Conservation (phyloP, 2,888 invertebrate genomes). For the Trichopria drosophilae region DNA sequence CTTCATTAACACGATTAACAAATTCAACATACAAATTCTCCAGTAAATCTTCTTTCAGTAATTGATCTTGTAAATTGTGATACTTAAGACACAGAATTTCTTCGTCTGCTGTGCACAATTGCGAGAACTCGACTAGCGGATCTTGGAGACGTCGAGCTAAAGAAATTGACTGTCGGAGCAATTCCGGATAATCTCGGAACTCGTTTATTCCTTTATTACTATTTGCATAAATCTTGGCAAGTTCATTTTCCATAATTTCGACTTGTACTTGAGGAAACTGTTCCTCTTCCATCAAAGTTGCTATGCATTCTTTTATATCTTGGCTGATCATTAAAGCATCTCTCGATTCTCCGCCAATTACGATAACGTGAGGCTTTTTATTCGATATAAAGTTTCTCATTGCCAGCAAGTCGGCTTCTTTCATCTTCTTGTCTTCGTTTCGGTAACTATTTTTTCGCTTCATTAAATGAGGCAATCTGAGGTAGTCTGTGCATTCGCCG, state of each 20-base stretch:
- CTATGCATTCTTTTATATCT: slow-evolving; percentile 75
- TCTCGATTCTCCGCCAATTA: slow-evolving; percentile 86
- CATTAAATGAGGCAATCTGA: slow-evolving; percentile 83
- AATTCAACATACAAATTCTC: slow-evolving; percentile 86
- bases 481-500: slow-evolving; percentile 89
- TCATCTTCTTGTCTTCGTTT: slow-evolving; percentile 68
- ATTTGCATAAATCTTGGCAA: slow-evolving; percentile 89
- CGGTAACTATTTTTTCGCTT: slow-evolving; percentile 77
- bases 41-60: slow-evolving; percentile 81
- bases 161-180: slow-evolving; percentile 90
- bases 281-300: slow-evolving; percentile 77
- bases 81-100: slow-evolving; percentile 94
- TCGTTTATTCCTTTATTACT: slow-evolving; percentile 82
- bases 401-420: slow-evolving; percentile 70
- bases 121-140: slow-evolving; percentile 93
- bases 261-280: slow-evolving; percentile 86
- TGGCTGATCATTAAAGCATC: slow-evolving; percentile 81
- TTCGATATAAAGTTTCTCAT: slow-evolving; percentile 80
- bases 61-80: slow-evolving; percentile 82
- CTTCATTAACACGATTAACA: slow-evolving; percentile 95
- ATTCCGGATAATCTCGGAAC: slow-evolving; percentile 89
- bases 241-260: slow-evolving; percentile 91
- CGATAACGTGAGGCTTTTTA: slow-evolving; percentile 93
- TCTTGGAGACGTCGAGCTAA: slow-evolving; percentile 91
- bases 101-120: slow-evolving; percentile 93